Evolutionary conservation across 2,888 invertebrate species (phyloP).

Genomic region (Steinernema hermaphroditum): DNA sequence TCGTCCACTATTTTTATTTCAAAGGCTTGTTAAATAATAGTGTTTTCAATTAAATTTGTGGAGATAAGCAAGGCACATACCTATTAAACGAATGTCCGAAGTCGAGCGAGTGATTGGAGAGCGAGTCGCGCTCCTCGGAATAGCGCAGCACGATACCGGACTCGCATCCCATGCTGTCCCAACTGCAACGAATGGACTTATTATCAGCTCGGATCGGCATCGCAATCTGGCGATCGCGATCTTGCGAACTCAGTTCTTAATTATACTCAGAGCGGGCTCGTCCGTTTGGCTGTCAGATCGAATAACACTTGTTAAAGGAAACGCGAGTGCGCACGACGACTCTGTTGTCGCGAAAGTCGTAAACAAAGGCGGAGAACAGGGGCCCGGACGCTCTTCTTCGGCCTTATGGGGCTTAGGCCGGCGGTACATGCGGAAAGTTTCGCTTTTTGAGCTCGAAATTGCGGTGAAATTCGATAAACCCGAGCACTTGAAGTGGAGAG

Average conservation of each 20-base stretch:
- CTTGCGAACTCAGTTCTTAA: slow-evolving; percentile 14
- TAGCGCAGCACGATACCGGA: slow-evolving; percentile 49
- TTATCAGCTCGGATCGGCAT: neutral
- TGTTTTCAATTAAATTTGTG: too few relatives aligned
- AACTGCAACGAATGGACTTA: slow-evolving; percentile 39
- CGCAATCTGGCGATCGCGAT: neutral
- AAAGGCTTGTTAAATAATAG: too few relatives aligned
- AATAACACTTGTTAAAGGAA: slow-evolving; percentile 26
- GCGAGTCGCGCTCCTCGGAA: slow-evolving; percentile 41
- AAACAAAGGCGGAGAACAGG: neutral
- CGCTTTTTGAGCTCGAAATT: neutral
- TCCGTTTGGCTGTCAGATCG: slow-evolving; percentile 23
- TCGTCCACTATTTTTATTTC: too few relatives aligned
- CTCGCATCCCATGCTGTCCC: slow-evolving; percentile 50
- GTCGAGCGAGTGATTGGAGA: slow-evolving; percentile 15
- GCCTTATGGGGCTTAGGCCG: too few relatives aligned
- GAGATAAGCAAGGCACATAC: too few relatives aligned
- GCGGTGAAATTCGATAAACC: neutral
- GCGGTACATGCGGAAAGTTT: neutral
- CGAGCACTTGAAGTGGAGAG: neutral
- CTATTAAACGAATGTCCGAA: neutral
- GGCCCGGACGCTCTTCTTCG: neutral
- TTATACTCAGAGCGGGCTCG: slow-evolving; percentile 8
- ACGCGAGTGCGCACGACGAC: slow-evolving; percentile 20
- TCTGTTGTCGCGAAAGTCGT: neutral